Evolutionary conservation across 2,113 vertebrate species (phyloP), one percentile per base, ranked within the genome.

Genomic region (Thinocorus orbignyianus): DNA sequence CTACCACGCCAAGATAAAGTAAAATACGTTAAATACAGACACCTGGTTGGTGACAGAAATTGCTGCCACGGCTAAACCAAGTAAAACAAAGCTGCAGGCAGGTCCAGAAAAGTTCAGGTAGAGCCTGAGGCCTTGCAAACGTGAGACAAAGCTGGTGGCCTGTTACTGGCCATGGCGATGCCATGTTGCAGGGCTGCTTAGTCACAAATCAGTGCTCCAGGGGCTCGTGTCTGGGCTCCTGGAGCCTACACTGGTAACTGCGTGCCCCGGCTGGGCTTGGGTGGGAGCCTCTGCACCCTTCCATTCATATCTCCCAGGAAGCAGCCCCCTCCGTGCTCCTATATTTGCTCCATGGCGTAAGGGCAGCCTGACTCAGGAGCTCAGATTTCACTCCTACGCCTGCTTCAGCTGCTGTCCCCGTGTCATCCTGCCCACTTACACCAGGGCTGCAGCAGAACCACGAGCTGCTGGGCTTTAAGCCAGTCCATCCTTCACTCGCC

Each of bases 191-290:
- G 57, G 51, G 57, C 48, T 28, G 61, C 49, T 26, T 0, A 1
- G 52, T 52, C n/a, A 24, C 51, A 28, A 3, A 39, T 12, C 31
- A 20, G 8, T 0, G 4, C 62, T 58, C 19, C 26, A 51, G 86
- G 83, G 62, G 65, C 60, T 52, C 0, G 0, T 8, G 60, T 13
- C 33, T 19, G 62, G 4, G 9, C 30, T 72, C 28, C 46, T 25
- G 0, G 4, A 69, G 70, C 31, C 35, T 46, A 9, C 5, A 0
- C 9, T 0, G 5, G 42, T 48, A n/a, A 10, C 6, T 0, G 13
- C 1, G 4, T 35, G 46, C 37, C 37, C 3, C 5, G 41, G 19
- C 11, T 41, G 60, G 16, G 55, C 0, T 28, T 68, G 76, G 35
- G 8, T 11, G 9, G 2, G 28, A 54, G n/a, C 22, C 57, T n/a